Percentiles rank a stretch among this genome's conserved stretches.
Conservation (phyloP, 2,113 vertebrate genomes). For the Vulpes ferrilata region DNA sequence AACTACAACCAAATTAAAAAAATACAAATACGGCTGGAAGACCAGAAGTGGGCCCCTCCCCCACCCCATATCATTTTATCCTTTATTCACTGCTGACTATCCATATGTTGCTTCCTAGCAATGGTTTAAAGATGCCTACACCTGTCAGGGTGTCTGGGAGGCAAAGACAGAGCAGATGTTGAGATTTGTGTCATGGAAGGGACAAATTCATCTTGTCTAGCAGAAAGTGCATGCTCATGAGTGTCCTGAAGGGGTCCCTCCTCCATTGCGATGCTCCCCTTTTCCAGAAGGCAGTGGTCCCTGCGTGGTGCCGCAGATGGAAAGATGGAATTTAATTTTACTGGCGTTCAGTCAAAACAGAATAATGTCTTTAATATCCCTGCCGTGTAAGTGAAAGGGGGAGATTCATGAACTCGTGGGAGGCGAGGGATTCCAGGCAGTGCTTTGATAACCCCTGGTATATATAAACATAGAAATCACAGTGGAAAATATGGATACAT, state of each 20-base stretch:
- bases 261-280: background rate
- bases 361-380: conserved; percentile 89
- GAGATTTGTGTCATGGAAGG: conserved; percentile 85
- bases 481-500: background rate
- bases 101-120: conserved; percentile 85
- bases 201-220: conserved; percentile 83
- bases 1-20: conserved; percentile 73
- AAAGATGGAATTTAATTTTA: conserved; percentile 82
- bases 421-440: conserved; percentile 69
- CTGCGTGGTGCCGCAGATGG: conserved; percentile 6
- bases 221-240: conserved; percentile 80
- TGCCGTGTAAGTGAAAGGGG: conserved; percentile 71
- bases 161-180: conserved; percentile 88
- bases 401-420: conserved; percentile 81
- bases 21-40: conserved; percentile 79
- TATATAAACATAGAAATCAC: conserved; percentile 64
- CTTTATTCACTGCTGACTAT: conserved; percentile 82
- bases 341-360: conserved; percentile 83
- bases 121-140: conserved; percentile 76
- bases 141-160: conserved; percentile 90
- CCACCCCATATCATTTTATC: conserved; percentile 60
- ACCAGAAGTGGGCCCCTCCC: conserved; percentile 64
- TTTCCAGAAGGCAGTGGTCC: conserved; percentile 24
- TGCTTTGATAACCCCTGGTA: background rate
- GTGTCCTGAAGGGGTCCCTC: conserved; percentile 63